These are phyloP conservation scores for Mamestra configurata DNA, from an alignment of 1,140 invertebrate genomes.

Conservation along the genomic window DNA sequence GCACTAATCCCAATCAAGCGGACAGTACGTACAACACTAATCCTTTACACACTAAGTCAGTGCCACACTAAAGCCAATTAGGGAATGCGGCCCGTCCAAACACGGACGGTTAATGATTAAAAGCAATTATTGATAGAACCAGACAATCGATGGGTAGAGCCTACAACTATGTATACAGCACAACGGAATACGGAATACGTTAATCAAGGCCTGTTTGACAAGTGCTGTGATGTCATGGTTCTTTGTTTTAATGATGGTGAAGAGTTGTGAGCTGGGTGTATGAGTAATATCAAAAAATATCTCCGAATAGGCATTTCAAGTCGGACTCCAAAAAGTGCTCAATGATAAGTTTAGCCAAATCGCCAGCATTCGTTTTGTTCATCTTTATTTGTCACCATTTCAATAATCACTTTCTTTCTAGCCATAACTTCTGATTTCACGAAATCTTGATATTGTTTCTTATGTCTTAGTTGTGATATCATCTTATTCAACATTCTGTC, in stretches of 20 bases:
- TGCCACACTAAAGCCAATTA: constrained; percentile 60
- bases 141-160: constrained; percentile 35
- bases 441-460: too few species aligned
- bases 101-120: constrained; percentile 58
- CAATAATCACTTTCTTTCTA: too few species aligned
- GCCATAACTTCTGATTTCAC: too few species aligned
- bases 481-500: too few species aligned
- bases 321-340: too few species aligned
- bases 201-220: constrained; percentile 29
- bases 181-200: constrained; percentile 36
- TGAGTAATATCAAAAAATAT: too few species aligned
- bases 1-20: constrained; percentile 23
- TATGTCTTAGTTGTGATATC: too few species aligned
- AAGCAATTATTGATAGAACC: constrained; percentile 63
- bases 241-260: neutral
- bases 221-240: neutral
- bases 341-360: too few species aligned
- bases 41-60: constrained; percentile 47
- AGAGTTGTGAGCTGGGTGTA: neutral
- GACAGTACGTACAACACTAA: constrained; percentile 27
- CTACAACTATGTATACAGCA: constrained; percentile 5
- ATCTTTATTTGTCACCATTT: too few species aligned
- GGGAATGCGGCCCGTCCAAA: constrained; percentile 56
- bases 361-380: too few species aligned
- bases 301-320: too few species aligned